A percentile compares a stretch with the other conserved stretches of the same genome.
Evolutionary conservation across 92 coral and sea anemone genomes (phyloP).

Genomic region (Parazoanthus swiftii): DNA sequence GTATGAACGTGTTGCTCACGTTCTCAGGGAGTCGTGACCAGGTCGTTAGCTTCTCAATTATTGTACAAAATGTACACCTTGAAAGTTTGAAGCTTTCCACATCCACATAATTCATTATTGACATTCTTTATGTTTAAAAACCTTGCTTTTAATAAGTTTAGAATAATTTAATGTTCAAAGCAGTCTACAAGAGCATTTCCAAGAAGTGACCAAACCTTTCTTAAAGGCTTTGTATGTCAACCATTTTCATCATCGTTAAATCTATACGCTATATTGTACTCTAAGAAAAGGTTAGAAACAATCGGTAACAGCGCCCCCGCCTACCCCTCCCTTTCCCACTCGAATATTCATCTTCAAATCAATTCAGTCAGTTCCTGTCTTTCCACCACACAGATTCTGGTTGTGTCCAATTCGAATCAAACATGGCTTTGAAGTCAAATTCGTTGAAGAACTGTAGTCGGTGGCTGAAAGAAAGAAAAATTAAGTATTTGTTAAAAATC

Average conservation of each 20-base stretch:
- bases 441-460: constrained; percentile 91
- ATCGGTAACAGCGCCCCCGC: not conserved
- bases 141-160: no score
- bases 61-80: no score
- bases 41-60: no score
- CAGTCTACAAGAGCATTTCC: not conserved
- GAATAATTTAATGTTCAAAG: not conserved
- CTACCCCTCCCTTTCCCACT: not conserved
- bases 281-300: not conserved
- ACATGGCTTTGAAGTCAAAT: constrained; percentile 72
- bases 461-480: constrained; percentile 66
- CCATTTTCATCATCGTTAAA: not conserved
- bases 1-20: no score
- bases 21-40: no score
- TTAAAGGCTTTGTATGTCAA: not conserved
- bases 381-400: constrained; percentile 68
- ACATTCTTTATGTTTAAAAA: no score
- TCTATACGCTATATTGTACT: no score
- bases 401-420: constrained; percentile 65
- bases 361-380: constrained; percentile 21
- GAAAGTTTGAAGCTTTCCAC: no score
- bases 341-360: not conserved
- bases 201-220: not conserved
- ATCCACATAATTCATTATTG: no score
- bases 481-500: not conserved